A percentile compares a stretch with the other conserved stretches of the same genome.
phyloP scores from a whole-genome alignment of 2,888 invertebrate genomes.

The Minunthozetes semirufus region DNA sequence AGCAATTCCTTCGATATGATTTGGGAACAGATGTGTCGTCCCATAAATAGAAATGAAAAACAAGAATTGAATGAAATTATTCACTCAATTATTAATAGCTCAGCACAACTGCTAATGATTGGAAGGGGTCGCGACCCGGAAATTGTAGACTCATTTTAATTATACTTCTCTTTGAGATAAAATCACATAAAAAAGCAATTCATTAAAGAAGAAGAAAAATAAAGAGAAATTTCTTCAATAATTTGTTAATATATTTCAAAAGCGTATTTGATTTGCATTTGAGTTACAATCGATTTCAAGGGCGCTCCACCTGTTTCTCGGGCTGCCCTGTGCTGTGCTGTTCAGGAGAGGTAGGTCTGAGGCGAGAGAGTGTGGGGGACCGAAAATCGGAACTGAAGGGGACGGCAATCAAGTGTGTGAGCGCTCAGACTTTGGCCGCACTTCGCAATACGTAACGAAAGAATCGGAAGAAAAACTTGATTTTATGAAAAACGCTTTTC shows the following conservation, averaged over 20 bases:
- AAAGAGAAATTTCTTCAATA: not conserved
- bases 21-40: not conserved
- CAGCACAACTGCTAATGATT: too few species aligned
- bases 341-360: not conserved
- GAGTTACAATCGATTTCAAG: not conserved
- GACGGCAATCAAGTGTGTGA: not conserved
- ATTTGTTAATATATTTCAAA: too few species aligned
- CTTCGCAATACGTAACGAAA: too few species aligned
- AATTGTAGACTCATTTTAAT: not conserved
- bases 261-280: not conserved
- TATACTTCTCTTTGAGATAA: not conserved
- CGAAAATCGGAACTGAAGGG: not conserved
- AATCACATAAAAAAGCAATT: not conserved
- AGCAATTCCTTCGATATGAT: not conserved
- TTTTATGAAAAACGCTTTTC: too few species aligned
- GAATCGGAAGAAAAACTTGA: not conserved
- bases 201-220: not conserved
- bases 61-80: not conserved
- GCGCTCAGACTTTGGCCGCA: too few species aligned
- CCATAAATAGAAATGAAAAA: not conserved
- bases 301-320: not conserved
- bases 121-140: not conserved
- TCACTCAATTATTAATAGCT: not conserved
- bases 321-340: not conserved
- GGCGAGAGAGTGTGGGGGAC: not conserved